Conservation (phyloP, 1,140 invertebrate species). For the Hypothenemus hampei region DNA sequence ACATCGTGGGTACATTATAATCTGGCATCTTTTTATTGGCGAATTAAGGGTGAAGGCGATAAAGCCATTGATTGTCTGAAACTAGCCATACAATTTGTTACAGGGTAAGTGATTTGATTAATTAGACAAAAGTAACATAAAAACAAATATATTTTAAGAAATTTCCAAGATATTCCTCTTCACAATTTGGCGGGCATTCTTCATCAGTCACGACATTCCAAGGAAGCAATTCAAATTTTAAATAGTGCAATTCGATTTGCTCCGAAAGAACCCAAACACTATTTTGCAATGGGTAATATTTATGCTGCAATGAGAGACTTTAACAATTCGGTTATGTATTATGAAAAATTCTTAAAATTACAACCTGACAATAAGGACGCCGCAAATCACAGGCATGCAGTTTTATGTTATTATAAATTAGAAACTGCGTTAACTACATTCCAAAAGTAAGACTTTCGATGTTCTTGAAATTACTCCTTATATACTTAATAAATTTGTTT, state of each 20-base stretch:
- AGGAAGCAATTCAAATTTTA: constrained; percentile 75
- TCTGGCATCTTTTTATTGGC: constrained; percentile 80
- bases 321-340: constrained; percentile 59
- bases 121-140: neutral
- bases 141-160: constrained; percentile 44
- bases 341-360: constrained; percentile 66
- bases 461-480: too few relatives aligned
- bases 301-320: constrained; percentile 65
- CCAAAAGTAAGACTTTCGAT: constrained; percentile 54
- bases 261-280: constrained; percentile 63
- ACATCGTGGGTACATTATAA: constrained; percentile 83
- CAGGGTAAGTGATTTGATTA: constrained; percentile 53
- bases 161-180: constrained; percentile 72
- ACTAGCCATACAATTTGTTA: constrained; percentile 70
- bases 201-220: constrained; percentile 64
- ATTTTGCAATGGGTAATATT: constrained; percentile 74
- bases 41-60: constrained; percentile 69
- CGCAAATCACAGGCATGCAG: constrained; percentile 57
- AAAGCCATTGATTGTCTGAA: constrained; percentile 78
- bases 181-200: constrained; percentile 78
- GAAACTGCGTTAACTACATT: constrained; percentile 53
- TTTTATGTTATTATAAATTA: constrained; percentile 65
- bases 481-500: constrained; percentile 8
- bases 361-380: constrained; percentile 50
- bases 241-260: constrained; percentile 76